Conservation (phyloP, 2,797 vertebrate genomes). For the Ataeniobius toweri region DNA sequence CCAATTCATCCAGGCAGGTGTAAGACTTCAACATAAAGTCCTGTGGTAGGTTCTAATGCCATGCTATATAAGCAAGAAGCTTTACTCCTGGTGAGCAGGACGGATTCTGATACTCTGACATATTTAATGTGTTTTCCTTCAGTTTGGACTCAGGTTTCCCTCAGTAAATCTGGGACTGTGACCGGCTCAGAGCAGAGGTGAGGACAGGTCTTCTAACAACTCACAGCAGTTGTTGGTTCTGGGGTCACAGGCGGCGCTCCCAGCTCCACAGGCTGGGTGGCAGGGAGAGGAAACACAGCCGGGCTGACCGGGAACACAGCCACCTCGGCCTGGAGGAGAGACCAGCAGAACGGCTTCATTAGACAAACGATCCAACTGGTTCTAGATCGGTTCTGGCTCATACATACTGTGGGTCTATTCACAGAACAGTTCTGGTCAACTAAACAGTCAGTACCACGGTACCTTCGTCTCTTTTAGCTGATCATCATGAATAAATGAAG, state of each 20-base stretch:
- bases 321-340: neutral
- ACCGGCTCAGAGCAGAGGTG: neutral
- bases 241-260: constrained; percentile 76
- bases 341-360: neutral
- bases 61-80: neutral
- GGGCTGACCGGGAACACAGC: constrained; percentile 84
- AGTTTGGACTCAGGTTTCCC: neutral
- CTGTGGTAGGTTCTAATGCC: neutral
- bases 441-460: too few species aligned
- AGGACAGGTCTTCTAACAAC: constrained; percentile 49
- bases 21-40: too few species aligned
- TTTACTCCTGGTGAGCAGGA: neutral
- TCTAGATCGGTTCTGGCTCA: too few species aligned
- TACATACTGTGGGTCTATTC: too few species aligned
- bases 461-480: too few species aligned
- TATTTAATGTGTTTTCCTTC: neutral
- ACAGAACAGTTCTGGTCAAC: too few species aligned
- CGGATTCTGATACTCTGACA: neutral
- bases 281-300: constrained; percentile 82
- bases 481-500: too few species aligned
- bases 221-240: constrained; percentile 85
- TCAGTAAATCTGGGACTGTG: neutral
- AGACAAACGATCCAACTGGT: too few species aligned
- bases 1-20: too few species aligned
- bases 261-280: constrained; percentile 76